Conservation (phyloP, 2,113 vertebrate genomes). For the Antechinus flavipes region DNA sequence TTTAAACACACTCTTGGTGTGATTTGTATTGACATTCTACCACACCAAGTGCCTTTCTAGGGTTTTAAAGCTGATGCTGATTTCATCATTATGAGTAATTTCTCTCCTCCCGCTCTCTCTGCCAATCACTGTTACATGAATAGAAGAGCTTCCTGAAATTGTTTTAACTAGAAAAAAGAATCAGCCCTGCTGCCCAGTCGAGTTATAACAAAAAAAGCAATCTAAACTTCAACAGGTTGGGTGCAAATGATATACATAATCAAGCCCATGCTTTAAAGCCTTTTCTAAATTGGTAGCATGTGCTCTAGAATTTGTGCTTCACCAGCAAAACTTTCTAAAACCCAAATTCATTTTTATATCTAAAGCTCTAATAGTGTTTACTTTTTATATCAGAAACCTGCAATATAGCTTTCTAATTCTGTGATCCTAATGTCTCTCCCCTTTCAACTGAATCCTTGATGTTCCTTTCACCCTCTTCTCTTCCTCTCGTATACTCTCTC, state of each 20-base stretch:
- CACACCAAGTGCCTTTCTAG: not conserved
- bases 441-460: not conserved
- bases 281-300: not conserved
- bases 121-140: not conserved
- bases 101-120: not conserved
- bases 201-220: not conserved
- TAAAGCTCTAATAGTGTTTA: not conserved
- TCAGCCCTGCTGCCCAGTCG: not conserved
- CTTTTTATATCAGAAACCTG: not conserved
- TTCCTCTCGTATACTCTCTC: not conserved
- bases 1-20: not conserved
- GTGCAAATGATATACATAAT: not conserved
- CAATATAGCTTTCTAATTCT: not conserved
- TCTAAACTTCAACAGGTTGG: not conserved
- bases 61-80: not conserved
- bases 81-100: not conserved
- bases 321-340: not conserved
- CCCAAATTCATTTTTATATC: not conserved
- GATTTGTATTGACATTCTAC: not conserved
- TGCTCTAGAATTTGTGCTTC: not conserved
- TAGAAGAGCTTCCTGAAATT: not conserved
- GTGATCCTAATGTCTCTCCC: not conserved
- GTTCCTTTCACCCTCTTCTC: not conserved
- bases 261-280: not conserved
- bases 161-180: not conserved